These are phyloP conservation scores for Thunnus thynnus DNA, from an alignment of 2,113 vertebrate genomes.

Conservation along the genomic window DNA sequence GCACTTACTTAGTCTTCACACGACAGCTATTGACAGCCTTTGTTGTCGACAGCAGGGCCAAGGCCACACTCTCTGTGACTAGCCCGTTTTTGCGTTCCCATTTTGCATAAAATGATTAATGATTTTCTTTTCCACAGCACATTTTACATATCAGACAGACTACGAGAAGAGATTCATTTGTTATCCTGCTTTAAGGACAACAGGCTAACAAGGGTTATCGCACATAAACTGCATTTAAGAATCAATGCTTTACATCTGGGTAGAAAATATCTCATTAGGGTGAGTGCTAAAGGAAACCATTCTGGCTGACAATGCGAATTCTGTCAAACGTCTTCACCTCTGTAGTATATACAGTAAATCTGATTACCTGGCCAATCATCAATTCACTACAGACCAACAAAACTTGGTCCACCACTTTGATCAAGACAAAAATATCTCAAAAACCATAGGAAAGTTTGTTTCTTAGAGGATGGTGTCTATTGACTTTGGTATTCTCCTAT, in stretches of 20 bases:
- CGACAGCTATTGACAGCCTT: slow-evolving; percentile 19
- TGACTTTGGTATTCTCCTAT: too few species aligned
- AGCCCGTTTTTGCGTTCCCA: neutral
- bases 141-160: neutral
- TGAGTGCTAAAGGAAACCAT: too few species aligned
- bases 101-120: slow-evolving; percentile 9
- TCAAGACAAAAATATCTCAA: too few species aligned
- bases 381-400: too few species aligned
- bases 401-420: too few species aligned
- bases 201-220: neutral
- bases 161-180: neutral
- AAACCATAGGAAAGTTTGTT: too few species aligned
- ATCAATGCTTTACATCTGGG: too few species aligned
- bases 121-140: slow-evolving; percentile 2
- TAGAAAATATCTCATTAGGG: too few species aligned
- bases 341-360: too few species aligned
- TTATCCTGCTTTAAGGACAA: neutral
- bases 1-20: slow-evolving; percentile 12
- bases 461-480: too few species aligned
- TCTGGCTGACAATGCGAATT: neutral
- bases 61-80: neutral
- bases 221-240: neutral
- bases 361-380: too few species aligned
- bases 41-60: neutral
- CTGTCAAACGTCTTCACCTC: neutral